A percentile compares a stretch with the other conserved stretches of the same genome.
Evolutionary conservation across 2,113 vertebrate genomes (phyloP).

Genomic region (Ctenodactylus gundi): DNA sequence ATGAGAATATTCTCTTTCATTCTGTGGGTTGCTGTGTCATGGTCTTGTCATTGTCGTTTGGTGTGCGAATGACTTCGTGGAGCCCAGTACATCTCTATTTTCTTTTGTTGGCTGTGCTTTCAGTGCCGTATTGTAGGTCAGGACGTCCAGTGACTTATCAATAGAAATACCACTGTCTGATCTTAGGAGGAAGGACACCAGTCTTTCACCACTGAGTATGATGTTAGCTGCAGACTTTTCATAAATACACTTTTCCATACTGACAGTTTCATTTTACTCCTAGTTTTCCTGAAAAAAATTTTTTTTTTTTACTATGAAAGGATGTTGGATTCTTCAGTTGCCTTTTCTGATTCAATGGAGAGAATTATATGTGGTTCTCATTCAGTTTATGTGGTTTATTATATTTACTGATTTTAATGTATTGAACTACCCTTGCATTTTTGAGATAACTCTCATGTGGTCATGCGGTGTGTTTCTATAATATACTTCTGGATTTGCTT

Average conservation of each 20-base stretch:
- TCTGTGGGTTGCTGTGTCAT: not conserved
- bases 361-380: not conserved
- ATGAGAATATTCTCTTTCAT: not conserved
- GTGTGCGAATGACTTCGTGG: not conserved
- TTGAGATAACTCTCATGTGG: not conserved
- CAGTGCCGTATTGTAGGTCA: not conserved
- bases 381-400: not conserved
- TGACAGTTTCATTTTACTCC: slow-evolving; percentile 1
- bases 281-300: not conserved
- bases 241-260: not conserved
- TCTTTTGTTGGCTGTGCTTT: not conserved
- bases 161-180: not conserved
- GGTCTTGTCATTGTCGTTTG: not conserved
- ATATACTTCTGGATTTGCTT: not conserved
- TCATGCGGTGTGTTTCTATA: not conserved
- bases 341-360: not conserved
- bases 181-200: not conserved
- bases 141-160: not conserved
- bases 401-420: not conserved
- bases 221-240: not conserved
- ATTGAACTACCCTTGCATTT: not conserved
- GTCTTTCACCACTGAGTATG: not conserved
- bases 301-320: not conserved
- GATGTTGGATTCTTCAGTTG: not conserved
- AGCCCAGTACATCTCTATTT: not conserved